A percentile compares a stretch with the other conserved stretches of the same genome.
Evolutionary conservation across 92 coral and sea anemone genomes (phyloP).

Genomic region (Blastomussa wellsi): DNA sequence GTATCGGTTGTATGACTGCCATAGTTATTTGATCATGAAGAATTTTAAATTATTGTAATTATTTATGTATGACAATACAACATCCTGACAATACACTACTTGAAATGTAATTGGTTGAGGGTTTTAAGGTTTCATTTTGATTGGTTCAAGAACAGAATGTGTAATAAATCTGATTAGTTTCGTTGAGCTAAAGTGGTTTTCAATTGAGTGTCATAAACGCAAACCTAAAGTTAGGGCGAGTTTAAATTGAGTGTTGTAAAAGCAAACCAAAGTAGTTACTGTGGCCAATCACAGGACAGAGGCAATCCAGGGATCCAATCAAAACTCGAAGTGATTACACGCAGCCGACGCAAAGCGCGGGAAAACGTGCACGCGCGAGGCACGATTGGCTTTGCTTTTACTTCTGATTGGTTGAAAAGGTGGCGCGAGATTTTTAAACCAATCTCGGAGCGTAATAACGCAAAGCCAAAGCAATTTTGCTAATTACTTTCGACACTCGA

Average conservation of each 20-base stretch:
- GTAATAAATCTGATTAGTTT: too few relatives aligned
- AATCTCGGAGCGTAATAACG: not conserved
- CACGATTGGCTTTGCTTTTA: not conserved
- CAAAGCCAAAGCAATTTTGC: too few relatives aligned
- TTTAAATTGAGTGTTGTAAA: too few relatives aligned
- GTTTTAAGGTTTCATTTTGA: not conserved
- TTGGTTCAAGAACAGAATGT: not conserved
- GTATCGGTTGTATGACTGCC: not conserved
- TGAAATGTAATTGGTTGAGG: not conserved
- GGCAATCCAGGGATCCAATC: too few relatives aligned
- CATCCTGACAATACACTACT: not conserved
- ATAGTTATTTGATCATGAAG: not conserved
- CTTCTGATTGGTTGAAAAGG: not conserved
- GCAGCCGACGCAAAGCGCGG: too few relatives aligned
- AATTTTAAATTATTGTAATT: not conserved
- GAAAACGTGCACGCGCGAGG: not conserved
- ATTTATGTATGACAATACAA: not conserved
- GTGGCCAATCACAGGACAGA: too few relatives aligned
- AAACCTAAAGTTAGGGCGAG: too few relatives aligned
- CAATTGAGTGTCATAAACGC: too few relatives aligned
- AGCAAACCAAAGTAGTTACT: too few relatives aligned
- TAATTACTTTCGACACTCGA: too few relatives aligned
- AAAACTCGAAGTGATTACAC: too few relatives aligned
- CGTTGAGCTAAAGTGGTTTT: too few relatives aligned
- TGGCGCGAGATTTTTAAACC: not conserved